A percentile compares a stretch with the other conserved stretches of the same genome.
Conservation (phyloP, 2,797 vertebrate genomes). For the Naso thynnoides region DNA sequence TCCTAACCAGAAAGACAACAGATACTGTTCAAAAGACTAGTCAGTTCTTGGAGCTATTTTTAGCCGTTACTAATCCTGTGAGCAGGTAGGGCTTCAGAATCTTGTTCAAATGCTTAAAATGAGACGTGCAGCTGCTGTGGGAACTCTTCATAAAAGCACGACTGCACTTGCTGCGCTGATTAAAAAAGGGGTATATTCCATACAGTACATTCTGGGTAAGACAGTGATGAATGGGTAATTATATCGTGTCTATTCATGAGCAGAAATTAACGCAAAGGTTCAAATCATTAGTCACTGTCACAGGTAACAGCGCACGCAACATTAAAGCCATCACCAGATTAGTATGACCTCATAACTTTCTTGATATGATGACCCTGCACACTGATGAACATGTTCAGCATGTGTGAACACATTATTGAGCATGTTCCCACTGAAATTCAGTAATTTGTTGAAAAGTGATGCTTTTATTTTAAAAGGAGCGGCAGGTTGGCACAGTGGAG, state of each 20-base stretch:
- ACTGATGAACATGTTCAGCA: not conserved
- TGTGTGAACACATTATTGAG: not conserved
- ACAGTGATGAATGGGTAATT: constrained; percentile 80
- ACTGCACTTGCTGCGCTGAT: not conserved
- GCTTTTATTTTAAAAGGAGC: not conserved
- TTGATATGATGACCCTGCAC: constrained; percentile 29
- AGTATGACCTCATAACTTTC: constrained; percentile 39
- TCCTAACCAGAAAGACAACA: constrained; percentile 55
- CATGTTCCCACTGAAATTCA: not conserved
- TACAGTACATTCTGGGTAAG: constrained; percentile 40
- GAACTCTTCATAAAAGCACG: constrained; percentile 7
- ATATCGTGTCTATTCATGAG: constrained; percentile 75
- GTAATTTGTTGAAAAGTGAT: constrained; percentile 16
- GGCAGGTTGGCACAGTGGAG: constrained; percentile 20
- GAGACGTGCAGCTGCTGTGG: constrained; percentile 13
- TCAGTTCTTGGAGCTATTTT: constrained; percentile 34
- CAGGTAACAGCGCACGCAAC: constrained; percentile 29
- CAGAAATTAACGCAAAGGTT: constrained; percentile 70
- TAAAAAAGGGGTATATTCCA: constrained; percentile 29
- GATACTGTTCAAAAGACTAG: constrained; percentile 22
- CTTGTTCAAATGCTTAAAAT: constrained; percentile 15
- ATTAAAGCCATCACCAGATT: constrained; percentile 30
- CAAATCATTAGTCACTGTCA: constrained; percentile 74
- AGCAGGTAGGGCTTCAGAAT: constrained; percentile 1
- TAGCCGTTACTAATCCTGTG: constrained; percentile 13